Evolutionary conservation across 2,113 vertebrate species (phyloP), one percentile per base, ranked within the genome.

Genomic region (Campylorhamphus procurvoides): DNA sequence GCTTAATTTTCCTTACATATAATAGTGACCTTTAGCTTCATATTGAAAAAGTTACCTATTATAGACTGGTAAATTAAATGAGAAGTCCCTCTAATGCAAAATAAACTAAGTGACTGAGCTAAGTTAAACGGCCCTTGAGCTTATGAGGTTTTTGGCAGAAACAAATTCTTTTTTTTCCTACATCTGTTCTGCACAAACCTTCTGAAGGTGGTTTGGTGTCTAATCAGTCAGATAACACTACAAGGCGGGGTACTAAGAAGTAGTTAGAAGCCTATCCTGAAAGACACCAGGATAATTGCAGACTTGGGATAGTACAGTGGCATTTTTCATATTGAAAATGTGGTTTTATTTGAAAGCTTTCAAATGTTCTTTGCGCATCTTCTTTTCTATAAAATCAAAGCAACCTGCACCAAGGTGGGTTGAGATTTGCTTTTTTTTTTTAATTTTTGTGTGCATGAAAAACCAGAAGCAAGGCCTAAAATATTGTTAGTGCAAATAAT

Each of bases 11-110:
- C 98, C 97, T 98, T 98, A 98, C 97, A 97, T 98, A 98, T 98
- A 98, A 99, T 98, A 97, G 98, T 99, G 99, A 99, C 99, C 99
- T 99, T 99, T 98, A 98, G 98, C 98, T 99, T 98, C 98, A 98
- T 98, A 98, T 97, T 98, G 98, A 96, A 98, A 98, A 98, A 98
- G 97, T 97, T 98, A 97, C 98, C 97, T 98, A 98, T 98, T 97
- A 98, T 97, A 97, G 97, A 96, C 96, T 97, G 96, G 97, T 97
- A 98, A 98, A 98, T 98, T 98, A 98, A 98, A 98, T 98, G 97
- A 98, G 97, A 97, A 98, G 97, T 97, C 97, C 97, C 92, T 98
- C 96, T 98, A 98, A 98, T 98, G 97, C 97, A 98, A 97, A 98
- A 98, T 98, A 98, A 98, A 98, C 97, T 98, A 98, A 98, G 97